Evolutionary conservation across 2,888 invertebrate species (phyloP).

Genomic region (Flexamia atlantica): DNA sequence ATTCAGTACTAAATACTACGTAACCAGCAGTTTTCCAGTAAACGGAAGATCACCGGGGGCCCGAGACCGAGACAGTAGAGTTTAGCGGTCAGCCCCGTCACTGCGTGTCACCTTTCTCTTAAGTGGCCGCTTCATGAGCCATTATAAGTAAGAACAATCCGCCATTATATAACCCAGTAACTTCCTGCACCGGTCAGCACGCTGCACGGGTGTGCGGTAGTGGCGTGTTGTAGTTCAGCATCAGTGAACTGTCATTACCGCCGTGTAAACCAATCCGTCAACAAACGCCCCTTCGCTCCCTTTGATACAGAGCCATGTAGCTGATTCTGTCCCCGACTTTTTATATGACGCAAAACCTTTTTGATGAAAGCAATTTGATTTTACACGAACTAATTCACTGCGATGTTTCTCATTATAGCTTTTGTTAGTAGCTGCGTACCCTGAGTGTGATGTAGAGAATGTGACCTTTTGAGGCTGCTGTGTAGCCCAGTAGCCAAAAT

Average conservation of each 20-base stretch:
- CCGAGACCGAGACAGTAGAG: not conserved
- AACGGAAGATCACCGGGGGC: no score
- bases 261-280: not conserved
- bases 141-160: constrained; percentile 12
- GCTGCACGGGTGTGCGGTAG: not conserved
- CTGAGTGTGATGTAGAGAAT: no score
- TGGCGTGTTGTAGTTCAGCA: no score
- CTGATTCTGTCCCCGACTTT: not conserved
- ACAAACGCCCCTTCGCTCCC: not conserved
- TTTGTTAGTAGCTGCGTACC: no score
- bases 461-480: no score
- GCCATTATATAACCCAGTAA: not conserved
- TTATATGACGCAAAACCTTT: no score
- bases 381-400: no score
- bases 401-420: no score
- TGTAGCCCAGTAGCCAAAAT: no score
- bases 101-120: not conserved
- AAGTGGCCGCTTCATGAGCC: not conserved
- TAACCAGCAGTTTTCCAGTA: no score
- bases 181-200: not conserved
- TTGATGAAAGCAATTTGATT: no score
- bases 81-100: not conserved
- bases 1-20: no score
- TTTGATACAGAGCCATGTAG: not conserved
- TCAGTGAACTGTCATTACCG: constrained; percentile 1